Conservation (phyloP, 2,888 invertebrate species). For the Pecten maximus region DNA sequence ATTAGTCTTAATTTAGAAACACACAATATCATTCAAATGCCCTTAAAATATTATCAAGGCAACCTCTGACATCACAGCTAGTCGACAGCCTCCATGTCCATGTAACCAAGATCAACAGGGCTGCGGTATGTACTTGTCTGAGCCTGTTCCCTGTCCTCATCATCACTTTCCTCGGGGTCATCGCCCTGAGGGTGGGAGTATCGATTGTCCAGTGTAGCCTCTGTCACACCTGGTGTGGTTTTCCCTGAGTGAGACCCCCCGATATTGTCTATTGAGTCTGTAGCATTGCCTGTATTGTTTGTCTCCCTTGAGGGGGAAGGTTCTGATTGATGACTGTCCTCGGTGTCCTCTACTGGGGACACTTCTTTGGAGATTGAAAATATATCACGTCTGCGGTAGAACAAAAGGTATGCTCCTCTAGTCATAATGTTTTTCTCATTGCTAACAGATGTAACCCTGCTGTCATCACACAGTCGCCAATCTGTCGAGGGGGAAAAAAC, state of each 20-base stretch:
- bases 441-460: constrained; percentile 69
- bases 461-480: constrained; percentile 79
- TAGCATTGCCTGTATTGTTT: constrained; percentile 22
- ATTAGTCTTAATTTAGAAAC: not conserved
- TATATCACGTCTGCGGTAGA: constrained; percentile 80
- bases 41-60: not conserved
- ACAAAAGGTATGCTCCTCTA: constrained; percentile 83
- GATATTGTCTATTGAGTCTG: not conserved
- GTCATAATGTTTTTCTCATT: constrained; percentile 78
- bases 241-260: constrained; percentile 4
- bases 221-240: not conserved
- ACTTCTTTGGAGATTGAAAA: constrained; percentile 56
- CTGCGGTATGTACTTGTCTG: not conserved
- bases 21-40: not conserved
- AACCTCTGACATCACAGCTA: constrained; percentile 49
- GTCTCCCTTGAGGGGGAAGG: constrained; percentile 35
- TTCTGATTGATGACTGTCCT: not conserved
- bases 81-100: constrained; percentile 78
- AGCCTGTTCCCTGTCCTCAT: constrained; percentile 48
- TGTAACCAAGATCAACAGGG: constrained; percentile 65
- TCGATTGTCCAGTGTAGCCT: not conserved
- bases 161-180: constrained; percentile 40
- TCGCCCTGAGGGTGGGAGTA: not conserved
- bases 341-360: constrained; percentile 38
- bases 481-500: too few relatives aligned